Percentiles rank a stretch among this genome's conserved stretches.
phyloP scores from a whole-genome alignment of 2,888 invertebrate species.

The Dichetophora obliterata region DNA sequence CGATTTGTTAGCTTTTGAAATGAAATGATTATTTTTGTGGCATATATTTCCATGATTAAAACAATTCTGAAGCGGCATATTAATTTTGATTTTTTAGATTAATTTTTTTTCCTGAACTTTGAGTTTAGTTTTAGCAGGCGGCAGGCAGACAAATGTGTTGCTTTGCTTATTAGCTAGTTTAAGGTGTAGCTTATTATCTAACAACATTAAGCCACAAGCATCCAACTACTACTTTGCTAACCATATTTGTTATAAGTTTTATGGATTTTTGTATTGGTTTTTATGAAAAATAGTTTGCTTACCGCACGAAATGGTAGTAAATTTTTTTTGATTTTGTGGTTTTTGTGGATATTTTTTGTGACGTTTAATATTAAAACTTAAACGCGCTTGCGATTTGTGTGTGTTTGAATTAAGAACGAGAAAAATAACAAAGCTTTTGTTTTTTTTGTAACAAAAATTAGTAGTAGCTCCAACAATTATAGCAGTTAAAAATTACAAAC shows the following conservation, averaged over 20 bases:
- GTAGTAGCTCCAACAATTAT: constrained; percentile 27
- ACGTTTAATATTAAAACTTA: background rate
- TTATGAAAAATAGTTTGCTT: constrained; percentile 40
- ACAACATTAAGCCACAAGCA: background rate
- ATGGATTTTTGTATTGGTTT: constrained; percentile 1
- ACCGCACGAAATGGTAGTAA: constrained; percentile 40
- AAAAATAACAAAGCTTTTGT: background rate
- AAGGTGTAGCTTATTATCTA: background rate
- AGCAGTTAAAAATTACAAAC: background rate
- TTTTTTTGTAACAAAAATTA: background rate
- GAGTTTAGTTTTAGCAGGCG: background rate
- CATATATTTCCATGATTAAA: background rate
- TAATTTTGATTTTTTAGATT: background rate
- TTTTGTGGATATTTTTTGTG: constrained; percentile 10
- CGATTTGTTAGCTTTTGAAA: background rate
- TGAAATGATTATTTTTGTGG: too few species aligned
- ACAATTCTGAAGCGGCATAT: background rate
- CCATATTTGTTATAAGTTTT: background rate
- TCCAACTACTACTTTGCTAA: background rate
- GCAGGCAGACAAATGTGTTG: background rate
- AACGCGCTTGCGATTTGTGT: background rate
- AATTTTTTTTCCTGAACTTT: background rate
- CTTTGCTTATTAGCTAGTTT: background rate
- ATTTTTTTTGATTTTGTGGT: constrained; percentile 3
- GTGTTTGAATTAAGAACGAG: background rate